phyloP scores from a whole-genome alignment of 1,140 invertebrate genomes.

The Habropoda laboriosa region DNA sequence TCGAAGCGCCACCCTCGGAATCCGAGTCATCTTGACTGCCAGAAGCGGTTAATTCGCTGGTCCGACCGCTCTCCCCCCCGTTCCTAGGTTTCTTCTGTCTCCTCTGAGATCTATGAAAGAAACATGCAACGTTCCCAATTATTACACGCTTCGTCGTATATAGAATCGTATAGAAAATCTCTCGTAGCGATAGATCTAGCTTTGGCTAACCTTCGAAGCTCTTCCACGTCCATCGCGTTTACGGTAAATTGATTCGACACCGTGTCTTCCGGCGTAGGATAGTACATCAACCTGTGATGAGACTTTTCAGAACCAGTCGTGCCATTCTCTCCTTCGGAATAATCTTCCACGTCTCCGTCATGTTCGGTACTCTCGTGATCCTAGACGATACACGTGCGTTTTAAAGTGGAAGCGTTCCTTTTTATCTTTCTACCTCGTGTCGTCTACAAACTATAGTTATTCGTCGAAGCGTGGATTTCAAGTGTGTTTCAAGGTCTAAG shows the following conservation, averaged over 20 bases:
- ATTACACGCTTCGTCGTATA: background rate
- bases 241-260: slow-evolving; percentile 90
- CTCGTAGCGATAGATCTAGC: background rate
- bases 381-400: slow-evolving; percentile 69
- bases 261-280: slow-evolving; percentile 80
- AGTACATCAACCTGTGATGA: slow-evolving; percentile 82
- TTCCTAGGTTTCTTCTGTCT: slow-evolving; percentile 85
- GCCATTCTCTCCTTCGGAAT: slow-evolving; percentile 90
- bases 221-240: slow-evolving; percentile 93
- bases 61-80: slow-evolving; percentile 79
- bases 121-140: background rate
- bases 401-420: background rate
- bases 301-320: slow-evolving; percentile 87
- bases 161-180: background rate
- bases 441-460: background rate
- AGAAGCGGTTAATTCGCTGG: slow-evolving; percentile 83
- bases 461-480: slow-evolving; percentile 9
- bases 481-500: background rate
- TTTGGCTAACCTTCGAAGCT: slow-evolving; percentile 83
- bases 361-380: slow-evolving; percentile 90
- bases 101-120: slow-evolving; percentile 84
- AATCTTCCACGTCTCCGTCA: slow-evolving; percentile 93
- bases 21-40: slow-evolving; percentile 86
- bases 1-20: slow-evolving; percentile 86
- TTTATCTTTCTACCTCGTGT: background rate